phyloP scores from a whole-genome alignment of 2,888 invertebrate species.

The Drosophila borborema region DNA sequence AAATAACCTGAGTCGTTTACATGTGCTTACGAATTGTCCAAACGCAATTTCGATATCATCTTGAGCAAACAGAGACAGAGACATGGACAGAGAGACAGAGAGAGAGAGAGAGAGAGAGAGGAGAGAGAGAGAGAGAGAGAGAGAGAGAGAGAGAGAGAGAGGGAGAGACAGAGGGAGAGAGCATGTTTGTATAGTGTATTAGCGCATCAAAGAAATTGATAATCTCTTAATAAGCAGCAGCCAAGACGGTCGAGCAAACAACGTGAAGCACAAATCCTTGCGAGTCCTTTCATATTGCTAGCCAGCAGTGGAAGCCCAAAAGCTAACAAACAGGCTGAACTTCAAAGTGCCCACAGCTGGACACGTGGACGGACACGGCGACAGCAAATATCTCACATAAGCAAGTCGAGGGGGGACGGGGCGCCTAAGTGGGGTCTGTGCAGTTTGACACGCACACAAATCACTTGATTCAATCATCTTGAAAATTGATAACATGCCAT shows the following conservation, averaged over 20 bases:
- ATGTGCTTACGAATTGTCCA: constrained; percentile 1
- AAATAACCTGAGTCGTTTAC: constrained; percentile 6
- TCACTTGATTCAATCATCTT: constrained; percentile 84
- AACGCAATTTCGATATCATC: constrained; percentile 9
- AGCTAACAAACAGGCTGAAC: constrained; percentile 64
- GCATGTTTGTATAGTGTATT: constrained; percentile 55
- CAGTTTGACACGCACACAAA: constrained; percentile 79
- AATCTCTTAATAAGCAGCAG: constrained; percentile 74
- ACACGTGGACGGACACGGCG: constrained; percentile 47
- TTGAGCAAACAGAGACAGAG: not conserved
- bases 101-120: not conserved
- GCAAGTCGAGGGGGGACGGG: not conserved
- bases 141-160: not conserved
- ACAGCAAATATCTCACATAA: constrained; percentile 13
- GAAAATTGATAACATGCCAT: constrained; percentile 84
- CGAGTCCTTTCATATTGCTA: constrained; percentile 33
- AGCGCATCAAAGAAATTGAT: constrained; percentile 78
- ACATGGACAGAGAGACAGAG: not conserved
- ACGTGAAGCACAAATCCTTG: constrained; percentile 24
- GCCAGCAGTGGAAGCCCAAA: constrained; percentile 59
- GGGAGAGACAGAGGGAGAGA: not conserved
- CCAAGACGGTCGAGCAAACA: constrained; percentile 60
- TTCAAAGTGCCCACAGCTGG: constrained; percentile 60
- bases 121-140: not conserved
- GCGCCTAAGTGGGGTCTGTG: not conserved